Evolutionary conservation across 2,113 vertebrate species (phyloP).

Genomic region (Chelonoidis abingdonii): DNA sequence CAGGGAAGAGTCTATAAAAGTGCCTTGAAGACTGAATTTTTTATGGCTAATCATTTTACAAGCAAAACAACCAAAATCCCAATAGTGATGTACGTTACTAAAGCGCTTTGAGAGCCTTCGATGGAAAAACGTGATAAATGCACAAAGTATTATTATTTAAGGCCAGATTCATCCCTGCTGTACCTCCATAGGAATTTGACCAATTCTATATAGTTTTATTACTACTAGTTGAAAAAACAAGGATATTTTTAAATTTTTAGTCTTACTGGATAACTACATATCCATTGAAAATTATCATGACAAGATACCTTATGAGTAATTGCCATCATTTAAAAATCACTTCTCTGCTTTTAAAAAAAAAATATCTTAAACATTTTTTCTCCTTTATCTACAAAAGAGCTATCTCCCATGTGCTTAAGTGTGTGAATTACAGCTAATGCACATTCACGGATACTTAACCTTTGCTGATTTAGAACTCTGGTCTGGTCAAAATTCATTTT

Average conservation of each 20-base stretch:
- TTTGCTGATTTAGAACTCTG: background rate
- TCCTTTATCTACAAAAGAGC: background rate
- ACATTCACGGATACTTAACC: background rate
- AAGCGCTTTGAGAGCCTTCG: slow-evolving; percentile 43
- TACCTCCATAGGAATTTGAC: slow-evolving; percentile 30
- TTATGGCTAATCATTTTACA: slow-evolving; percentile 34
- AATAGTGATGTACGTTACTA: slow-evolving; percentile 35
- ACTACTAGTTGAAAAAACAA: background rate
- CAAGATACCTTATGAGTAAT: background rate
- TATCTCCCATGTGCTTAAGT: background rate
- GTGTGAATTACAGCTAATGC: background rate
- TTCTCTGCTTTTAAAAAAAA: background rate
- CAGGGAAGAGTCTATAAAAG: slow-evolving; percentile 23
- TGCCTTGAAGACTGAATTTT: background rate
- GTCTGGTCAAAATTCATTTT: background rate
- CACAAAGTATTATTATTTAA: slow-evolving; percentile 44
- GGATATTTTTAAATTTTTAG: background rate
- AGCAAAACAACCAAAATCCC: slow-evolving; percentile 45
- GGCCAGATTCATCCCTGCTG: slow-evolving; percentile 20
- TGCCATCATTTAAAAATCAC: background rate
- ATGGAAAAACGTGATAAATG: slow-evolving; percentile 9
- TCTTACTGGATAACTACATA: background rate
- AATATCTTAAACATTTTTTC: background rate
- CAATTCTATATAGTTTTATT: slow-evolving; percentile 22
- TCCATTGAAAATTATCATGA: background rate